phyloP scores from a whole-genome alignment of 2,113 vertebrate species.

The Canis aureus region DNA sequence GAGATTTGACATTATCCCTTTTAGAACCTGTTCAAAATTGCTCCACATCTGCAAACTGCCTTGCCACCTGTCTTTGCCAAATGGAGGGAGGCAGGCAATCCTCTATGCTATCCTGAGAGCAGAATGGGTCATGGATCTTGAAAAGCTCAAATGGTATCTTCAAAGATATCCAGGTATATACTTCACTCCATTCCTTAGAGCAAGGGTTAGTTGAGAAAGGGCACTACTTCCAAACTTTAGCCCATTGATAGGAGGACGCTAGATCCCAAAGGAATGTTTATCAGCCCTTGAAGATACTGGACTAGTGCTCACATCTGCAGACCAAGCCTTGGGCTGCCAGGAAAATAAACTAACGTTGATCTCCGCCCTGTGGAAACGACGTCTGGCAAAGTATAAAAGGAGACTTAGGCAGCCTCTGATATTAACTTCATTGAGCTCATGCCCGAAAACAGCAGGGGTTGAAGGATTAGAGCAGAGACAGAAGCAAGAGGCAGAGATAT shows the following conservation, averaged over 20 bases:
- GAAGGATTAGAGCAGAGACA: background rate
- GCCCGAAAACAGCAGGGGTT: background rate
- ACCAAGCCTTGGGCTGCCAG: background rate
- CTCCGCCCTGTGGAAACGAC: background rate
- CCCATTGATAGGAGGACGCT: background rate
- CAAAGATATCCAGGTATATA: background rate
- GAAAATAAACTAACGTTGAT: conserved; percentile 4
- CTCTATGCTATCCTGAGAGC: background rate
- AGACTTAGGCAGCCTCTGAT: background rate
- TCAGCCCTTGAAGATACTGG: background rate
- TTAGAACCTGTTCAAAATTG: background rate
- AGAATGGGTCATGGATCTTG: background rate
- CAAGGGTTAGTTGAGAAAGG: background rate
- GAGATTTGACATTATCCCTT: background rate
- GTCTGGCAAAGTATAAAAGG: background rate
- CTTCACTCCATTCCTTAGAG: background rate
- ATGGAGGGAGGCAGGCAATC: background rate
- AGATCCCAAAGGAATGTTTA: background rate
- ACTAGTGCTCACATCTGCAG: background rate
- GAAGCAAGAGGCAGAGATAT: background rate
- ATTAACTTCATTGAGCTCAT: background rate
- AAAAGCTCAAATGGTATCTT: background rate
- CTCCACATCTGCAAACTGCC: fast-evolving
- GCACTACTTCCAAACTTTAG: background rate
- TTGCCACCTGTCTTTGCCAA: background rate